A percentile compares a stretch with the other conserved stretches of the same genome.
Evolutionary conservation across 2,113 vertebrate genomes (phyloP).

Genomic region (Canis aureus): DNA sequence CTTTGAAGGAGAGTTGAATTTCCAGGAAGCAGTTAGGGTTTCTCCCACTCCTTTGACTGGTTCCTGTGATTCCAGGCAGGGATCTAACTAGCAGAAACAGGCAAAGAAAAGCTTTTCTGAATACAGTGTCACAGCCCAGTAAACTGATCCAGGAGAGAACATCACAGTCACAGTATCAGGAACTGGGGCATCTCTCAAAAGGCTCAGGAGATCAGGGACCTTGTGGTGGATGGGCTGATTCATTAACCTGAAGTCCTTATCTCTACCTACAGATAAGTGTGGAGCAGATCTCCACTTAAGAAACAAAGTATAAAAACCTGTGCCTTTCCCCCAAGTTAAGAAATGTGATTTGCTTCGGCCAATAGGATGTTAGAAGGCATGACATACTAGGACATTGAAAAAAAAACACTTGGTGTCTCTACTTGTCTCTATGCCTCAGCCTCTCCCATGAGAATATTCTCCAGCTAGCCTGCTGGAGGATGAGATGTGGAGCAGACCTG

Average conservation of each 20-base stretch:
- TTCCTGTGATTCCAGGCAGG: neutral
- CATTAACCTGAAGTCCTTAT: neutral
- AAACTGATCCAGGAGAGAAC: neutral
- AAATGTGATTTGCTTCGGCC: conserved; percentile 1
- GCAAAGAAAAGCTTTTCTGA: neutral
- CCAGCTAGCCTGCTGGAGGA: neutral
- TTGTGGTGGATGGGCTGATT: neutral
- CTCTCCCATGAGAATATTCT: neutral
- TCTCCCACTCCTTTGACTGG: neutral
- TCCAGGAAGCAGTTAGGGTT: neutral
- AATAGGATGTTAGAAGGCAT: neutral
- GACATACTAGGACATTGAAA: neutral
- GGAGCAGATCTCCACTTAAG: neutral
- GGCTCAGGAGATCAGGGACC: neutral
- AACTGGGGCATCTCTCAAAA: neutral
- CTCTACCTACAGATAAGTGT: neutral
- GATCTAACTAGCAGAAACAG: neutral
- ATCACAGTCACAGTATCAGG: neutral
- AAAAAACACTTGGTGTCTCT: neutral
- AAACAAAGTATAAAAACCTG: neutral
- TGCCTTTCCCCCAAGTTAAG: neutral
- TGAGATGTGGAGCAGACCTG: neutral
- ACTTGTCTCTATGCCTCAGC: neutral
- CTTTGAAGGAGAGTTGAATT: conserved; percentile 29
- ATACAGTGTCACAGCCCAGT: neutral